Percentiles rank a stretch among this genome's conserved stretches.
Evolutionary conservation across 2,888 invertebrate species (phyloP).

Genomic region (Drosophila flavopinicola): DNA sequence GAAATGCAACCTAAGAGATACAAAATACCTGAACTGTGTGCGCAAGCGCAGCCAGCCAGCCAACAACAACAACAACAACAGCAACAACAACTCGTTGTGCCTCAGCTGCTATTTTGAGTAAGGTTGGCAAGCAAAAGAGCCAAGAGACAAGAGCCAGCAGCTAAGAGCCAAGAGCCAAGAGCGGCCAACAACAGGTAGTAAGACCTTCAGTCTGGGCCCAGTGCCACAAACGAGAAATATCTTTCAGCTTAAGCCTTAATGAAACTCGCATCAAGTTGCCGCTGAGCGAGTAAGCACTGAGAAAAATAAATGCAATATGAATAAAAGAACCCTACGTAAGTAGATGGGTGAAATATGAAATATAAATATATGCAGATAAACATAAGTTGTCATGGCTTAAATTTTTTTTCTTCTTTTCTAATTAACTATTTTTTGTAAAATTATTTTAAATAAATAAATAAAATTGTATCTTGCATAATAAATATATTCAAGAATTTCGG

Average conservation of each 20-base stretch:
- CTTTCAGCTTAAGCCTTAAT: constrained; percentile 70
- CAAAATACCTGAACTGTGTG: constrained; percentile 58
- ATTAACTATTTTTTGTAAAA: too few species aligned
- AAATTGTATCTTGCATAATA: too few species aligned
- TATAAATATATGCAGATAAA: too few species aligned
- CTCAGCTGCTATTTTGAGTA: constrained; percentile 71
- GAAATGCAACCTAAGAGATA: constrained; percentile 74
- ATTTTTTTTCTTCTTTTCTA: too few species aligned
- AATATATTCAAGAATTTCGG: too few species aligned
- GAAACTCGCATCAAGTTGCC: constrained; percentile 78
- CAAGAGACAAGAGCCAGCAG: constrained; percentile 28
- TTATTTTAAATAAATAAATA: too few species aligned
- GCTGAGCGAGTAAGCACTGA: constrained; percentile 20
- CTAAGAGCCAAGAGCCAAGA: too few species aligned
- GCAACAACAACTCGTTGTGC: constrained; percentile 43
- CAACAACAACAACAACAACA: constrained; percentile 18
- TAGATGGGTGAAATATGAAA: too few species aligned
- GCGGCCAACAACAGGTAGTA: constrained; percentile 63
- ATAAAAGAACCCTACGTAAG: too few species aligned
- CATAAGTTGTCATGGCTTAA: too few species aligned
- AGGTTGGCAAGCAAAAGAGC: constrained; percentile 50
- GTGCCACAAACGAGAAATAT: constrained; percentile 51
- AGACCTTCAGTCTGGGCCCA: constrained; percentile 57
- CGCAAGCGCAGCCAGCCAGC: constrained; percentile 66
- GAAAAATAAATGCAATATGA: background rate